These are phyloP conservation scores for Anticlea derivata DNA, from an alignment of 2,888 invertebrate species.

Conservation along the genomic window DNA sequence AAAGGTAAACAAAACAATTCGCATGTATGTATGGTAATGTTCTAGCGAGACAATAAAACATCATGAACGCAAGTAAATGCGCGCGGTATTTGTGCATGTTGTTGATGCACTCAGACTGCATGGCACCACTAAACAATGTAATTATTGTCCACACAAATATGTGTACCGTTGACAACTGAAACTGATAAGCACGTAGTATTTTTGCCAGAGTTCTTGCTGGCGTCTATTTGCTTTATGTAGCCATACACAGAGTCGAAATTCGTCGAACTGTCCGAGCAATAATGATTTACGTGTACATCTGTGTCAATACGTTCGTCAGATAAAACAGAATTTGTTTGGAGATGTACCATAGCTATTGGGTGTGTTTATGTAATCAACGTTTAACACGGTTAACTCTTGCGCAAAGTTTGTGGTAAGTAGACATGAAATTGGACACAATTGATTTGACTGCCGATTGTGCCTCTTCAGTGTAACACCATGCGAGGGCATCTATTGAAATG, in stretches of 20 bases:
- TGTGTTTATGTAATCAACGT: slow-evolving; percentile 24
- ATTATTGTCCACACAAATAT: slow-evolving; percentile 28
- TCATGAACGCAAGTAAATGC: slow-evolving; percentile 29
- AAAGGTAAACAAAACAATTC: slow-evolving; percentile 29
- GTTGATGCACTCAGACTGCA: slow-evolving; percentile 40
- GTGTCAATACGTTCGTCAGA: slow-evolving; percentile 40
- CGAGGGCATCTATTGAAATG: slow-evolving; percentile 37
- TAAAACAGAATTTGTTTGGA: slow-evolving; percentile 32
- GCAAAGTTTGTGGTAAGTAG: slow-evolving; percentile 20
- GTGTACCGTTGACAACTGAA: slow-evolving; percentile 32
- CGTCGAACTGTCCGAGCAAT: neutral
- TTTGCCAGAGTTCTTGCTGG: slow-evolving; percentile 19
- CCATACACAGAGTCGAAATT: slow-evolving; percentile 21
- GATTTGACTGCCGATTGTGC: slow-evolving; percentile 25
- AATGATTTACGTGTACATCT: slow-evolving; percentile 39
- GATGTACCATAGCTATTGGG: slow-evolving; percentile 21
- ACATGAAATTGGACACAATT: slow-evolving; percentile 33
- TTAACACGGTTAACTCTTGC: slow-evolving; percentile 24
- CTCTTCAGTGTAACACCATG: slow-evolving; percentile 36
- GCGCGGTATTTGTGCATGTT: slow-evolving; percentile 18
- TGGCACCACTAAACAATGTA: slow-evolving; percentile 39
- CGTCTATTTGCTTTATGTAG: slow-evolving; percentile 2
- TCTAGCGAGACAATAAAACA: slow-evolving; percentile 18
- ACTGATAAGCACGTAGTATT: slow-evolving; percentile 43
- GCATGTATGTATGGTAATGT: slow-evolving; percentile 28